Conservation (phyloP, 2,113 vertebrate species). For the Anas platyrhynchos region DNA sequence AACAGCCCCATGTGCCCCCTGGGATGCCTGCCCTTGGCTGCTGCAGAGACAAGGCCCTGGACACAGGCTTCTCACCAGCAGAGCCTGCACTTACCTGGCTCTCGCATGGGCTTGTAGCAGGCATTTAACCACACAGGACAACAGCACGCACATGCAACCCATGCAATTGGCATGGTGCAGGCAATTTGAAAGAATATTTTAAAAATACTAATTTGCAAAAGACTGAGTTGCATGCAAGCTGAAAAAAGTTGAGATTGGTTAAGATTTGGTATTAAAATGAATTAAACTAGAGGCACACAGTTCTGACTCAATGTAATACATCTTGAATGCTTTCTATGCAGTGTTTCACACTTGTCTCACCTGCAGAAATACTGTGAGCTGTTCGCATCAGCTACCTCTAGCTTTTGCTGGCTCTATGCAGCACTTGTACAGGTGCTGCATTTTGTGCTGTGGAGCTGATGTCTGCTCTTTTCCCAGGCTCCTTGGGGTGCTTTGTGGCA, state of each 20-base stretch:
- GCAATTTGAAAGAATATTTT: not conserved
- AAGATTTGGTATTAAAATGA: not conserved
- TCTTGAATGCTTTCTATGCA: not conserved
- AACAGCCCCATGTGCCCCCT: no score
- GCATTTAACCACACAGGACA: accelerated
- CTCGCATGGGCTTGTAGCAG: accelerated
- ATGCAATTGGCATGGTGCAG: not conserved
- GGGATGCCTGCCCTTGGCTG: not conserved
- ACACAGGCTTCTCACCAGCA: accelerated
- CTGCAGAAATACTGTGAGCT: not conserved
- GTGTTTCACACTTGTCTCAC: not conserved
- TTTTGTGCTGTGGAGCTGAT: not conserved
- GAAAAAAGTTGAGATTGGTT: not conserved
- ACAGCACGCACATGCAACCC: accelerated
- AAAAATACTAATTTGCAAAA: not conserved
- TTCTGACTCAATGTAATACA: not conserved
- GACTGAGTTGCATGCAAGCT: not conserved
- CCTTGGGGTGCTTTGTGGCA: not conserved
- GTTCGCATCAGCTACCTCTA: not conserved
- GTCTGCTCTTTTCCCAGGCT: not conserved
- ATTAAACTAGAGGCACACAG: not conserved
- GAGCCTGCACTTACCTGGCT: not conserved
- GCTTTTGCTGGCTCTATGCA: not conserved
- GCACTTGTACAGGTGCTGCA: not conserved
- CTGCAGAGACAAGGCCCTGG: not conserved